These are phyloP conservation scores for Irena cyanogastra DNA, from an alignment of 2,113 vertebrate species.

Conservation along the genomic window DNA sequence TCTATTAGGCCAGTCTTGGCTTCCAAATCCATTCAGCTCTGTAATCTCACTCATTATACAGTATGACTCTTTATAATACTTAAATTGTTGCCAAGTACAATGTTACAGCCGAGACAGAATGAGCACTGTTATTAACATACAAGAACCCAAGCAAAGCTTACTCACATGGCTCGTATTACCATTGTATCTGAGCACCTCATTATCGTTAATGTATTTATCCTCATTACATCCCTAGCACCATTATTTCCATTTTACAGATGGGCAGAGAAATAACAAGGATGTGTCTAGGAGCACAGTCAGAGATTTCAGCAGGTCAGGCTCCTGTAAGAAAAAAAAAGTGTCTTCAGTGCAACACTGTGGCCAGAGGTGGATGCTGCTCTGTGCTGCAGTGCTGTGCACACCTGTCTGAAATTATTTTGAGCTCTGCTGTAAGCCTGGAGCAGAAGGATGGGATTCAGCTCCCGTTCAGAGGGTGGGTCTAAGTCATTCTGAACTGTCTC, in stretches of 20 bases:
- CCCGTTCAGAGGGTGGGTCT: background rate
- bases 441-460: background rate
- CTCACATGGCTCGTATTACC: background rate
- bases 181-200: constrained; percentile 6
- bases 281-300: background rate
- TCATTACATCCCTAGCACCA: constrained; percentile 5
- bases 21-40: constrained; percentile 67
- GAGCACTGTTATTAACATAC: constrained; percentile 64
- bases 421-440: background rate
- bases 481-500: background rate
- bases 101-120: constrained; percentile 15
- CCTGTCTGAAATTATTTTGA: background rate
- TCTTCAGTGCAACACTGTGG: rapidly evolving
- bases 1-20: constrained; percentile 56
- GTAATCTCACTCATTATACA: constrained; percentile 67
- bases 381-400: rapidly evolving
- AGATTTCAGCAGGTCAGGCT: background rate
- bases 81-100: constrained; percentile 58
- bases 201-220: constrained; percentile 42
- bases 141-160: constrained; percentile 33
- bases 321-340: background rate
- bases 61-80: constrained; percentile 55
- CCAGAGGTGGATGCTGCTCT: rapidly evolving
- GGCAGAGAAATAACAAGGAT: background rate
- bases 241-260: constrained; percentile 44